Evolutionary conservation across 2,113 vertebrate genomes (phyloP).

Genomic region (Lepus americanus): DNA sequence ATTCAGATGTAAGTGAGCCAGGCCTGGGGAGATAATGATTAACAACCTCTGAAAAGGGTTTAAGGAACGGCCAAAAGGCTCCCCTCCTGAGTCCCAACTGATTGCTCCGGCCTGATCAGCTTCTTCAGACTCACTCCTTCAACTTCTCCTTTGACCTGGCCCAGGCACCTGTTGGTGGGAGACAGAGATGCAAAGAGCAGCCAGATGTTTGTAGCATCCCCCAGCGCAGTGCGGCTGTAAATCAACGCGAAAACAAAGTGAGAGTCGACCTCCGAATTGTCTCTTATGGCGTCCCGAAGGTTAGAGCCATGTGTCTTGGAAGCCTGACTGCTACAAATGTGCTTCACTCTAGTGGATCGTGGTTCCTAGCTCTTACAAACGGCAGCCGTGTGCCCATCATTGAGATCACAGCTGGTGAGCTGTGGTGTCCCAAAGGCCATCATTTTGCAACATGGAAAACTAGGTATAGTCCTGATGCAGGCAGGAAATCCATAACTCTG

Average conservation of each 20-base stretch:
- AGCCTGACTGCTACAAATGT: not conserved
- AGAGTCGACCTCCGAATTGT: not conserved
- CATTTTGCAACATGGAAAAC: not conserved
- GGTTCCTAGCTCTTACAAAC: conserved; percentile 29
- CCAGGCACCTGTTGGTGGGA: not conserved
- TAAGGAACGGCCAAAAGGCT: not conserved
- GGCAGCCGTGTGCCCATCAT: not conserved
- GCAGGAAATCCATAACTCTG: not conserved
- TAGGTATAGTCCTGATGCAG: not conserved
- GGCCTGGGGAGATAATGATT: not conserved
- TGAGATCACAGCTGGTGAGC: not conserved
- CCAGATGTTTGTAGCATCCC: not conserved
- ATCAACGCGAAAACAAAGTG: not conserved
- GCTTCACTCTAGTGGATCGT: not conserved
- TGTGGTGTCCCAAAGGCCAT: not conserved
- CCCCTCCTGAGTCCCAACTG: no score
- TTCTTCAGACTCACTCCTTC: not conserved
- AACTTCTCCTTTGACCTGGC: not conserved
- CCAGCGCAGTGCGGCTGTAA: not conserved
- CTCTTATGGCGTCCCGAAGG: not conserved
- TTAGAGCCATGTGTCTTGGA: not conserved
- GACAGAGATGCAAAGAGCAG: not conserved
- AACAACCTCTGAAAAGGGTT: not conserved
- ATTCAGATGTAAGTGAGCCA: not conserved
- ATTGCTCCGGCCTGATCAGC: not conserved